These are phyloP conservation scores for Chelidonichthys spinosus DNA, from an alignment of 2,797 vertebrate species.

Conservation along the genomic window DNA sequence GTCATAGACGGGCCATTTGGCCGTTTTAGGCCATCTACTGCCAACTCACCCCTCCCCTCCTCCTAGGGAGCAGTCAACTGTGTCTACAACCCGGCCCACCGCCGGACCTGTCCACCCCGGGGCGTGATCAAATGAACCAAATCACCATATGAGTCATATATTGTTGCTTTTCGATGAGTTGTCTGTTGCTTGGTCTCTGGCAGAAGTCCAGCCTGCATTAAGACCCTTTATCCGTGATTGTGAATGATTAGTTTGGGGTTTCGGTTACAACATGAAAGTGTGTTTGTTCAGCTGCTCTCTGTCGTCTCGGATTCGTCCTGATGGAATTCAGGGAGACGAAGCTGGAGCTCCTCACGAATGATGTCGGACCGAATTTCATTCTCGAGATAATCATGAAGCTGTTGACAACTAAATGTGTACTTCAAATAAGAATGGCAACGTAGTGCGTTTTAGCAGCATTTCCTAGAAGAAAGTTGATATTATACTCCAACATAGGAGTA, in stretches of 20 bases:
- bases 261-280: constrained; percentile 45
- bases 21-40: constrained; percentile 36
- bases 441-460: constrained; percentile 15
- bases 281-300: constrained; percentile 67
- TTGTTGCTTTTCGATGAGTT: constrained; percentile 36
- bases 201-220: constrained; percentile 21
- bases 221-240: constrained; percentile 33
- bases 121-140: constrained; percentile 8
- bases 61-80: constrained; percentile 38
- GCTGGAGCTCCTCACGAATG: not conserved
- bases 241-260: constrained; percentile 46
- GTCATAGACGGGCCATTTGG: constrained; percentile 62
- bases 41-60: constrained; percentile 35
- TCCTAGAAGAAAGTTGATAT: constrained; percentile 33
- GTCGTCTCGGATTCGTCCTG: constrained; percentile 7
- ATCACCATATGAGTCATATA: constrained; percentile 17
- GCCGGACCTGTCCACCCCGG: not conserved
- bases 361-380: constrained; percentile 21
- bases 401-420: constrained; percentile 1
- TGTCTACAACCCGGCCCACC: constrained; percentile 32
- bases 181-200: constrained; percentile 29
- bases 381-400: not conserved
- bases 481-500: constrained; percentile 17
- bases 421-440: not conserved
- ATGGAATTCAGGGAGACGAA: constrained; percentile 19